A percentile compares a stretch with the other conserved stretches of the same genome.
Evolutionary conservation across 2,888 invertebrate genomes (phyloP).

Genomic region (Nipponacmea schrenckii): DNA sequence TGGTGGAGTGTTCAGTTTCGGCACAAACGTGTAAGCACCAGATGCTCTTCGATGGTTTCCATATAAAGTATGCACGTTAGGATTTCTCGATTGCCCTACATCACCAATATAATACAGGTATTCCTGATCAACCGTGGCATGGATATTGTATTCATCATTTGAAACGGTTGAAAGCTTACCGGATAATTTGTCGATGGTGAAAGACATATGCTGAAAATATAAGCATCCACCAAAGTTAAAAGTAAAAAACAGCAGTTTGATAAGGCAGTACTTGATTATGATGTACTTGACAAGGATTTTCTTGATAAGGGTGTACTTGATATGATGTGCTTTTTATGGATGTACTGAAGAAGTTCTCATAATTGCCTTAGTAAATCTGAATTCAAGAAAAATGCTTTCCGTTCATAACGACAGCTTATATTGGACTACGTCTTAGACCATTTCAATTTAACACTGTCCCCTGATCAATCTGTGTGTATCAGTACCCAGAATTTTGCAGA

Average conservation of each 20-base stretch:
- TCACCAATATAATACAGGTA: slow-evolving; percentile 73
- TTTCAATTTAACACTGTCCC: no score
- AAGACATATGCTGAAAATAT: slow-evolving; percentile 58
- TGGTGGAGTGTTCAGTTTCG: slow-evolving; percentile 47
- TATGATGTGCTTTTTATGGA: neutral
- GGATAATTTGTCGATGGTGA: slow-evolving; percentile 72
- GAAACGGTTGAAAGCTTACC: slow-evolving; percentile 72
- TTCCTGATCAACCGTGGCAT: slow-evolving; percentile 71
- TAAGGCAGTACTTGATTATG: no score
- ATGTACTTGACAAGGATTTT: no score
- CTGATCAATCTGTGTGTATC: no score
- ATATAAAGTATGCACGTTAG: slow-evolving; percentile 70
- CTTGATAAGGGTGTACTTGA: no score
- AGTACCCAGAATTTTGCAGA: no score
- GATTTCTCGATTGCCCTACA: slow-evolving; percentile 75
- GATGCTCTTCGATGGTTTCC: slow-evolving; percentile 72
- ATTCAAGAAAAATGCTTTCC: no score
- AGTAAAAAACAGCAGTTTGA: neutral
- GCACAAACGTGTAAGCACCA: slow-evolving; percentile 84
- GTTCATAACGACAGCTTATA: no score
- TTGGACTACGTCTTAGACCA: no score
- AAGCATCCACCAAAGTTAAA: neutral
- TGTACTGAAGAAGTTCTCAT: neutral
- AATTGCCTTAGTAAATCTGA: no score
- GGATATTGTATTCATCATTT: slow-evolving; percentile 45